Evolutionary conservation across 2,113 vertebrate species (phyloP).

Genomic region (Pimephales promelas): DNA sequence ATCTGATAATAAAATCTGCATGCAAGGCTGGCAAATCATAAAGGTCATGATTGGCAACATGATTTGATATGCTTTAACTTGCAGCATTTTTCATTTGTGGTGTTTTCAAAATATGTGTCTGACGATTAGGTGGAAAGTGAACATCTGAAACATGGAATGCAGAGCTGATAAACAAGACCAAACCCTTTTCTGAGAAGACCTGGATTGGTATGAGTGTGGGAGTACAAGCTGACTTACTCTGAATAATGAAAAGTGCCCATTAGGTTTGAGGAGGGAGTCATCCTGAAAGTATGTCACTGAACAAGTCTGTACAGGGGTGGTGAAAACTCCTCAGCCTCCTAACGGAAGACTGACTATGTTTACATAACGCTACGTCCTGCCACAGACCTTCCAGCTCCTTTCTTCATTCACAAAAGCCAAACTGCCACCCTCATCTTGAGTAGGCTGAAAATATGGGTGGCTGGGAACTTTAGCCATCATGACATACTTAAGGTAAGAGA

Average conservation of each 20-base stretch:
- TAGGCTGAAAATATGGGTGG: neutral
- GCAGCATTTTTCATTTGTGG: neutral
- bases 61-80: neutral
- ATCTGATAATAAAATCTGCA: neutral
- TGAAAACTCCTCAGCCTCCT: slow-evolving; percentile 15
- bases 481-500: neutral
- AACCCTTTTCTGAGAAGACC: slow-evolving; percentile 6
- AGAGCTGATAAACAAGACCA: slow-evolving; percentile 22
- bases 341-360: slow-evolving; percentile 23
- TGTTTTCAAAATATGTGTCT: neutral
- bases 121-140: neutral
- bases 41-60: neutral
- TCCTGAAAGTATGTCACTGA: slow-evolving; percentile 52
- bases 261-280: slow-evolving; percentile 52
- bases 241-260: slow-evolving; percentile 22
- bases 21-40: neutral
- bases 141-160: slow-evolving; percentile 9
- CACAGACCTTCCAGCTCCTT: slow-evolving; percentile 1
- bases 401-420: slow-evolving; percentile 14
- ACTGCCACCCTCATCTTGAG: neutral
- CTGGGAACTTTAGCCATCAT: neutral
- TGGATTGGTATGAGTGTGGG: slow-evolving; percentile 29
- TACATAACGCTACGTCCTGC: slow-evolving; percentile 21
- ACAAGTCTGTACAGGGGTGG: slow-evolving; percentile 60
- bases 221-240: slow-evolving; percentile 4